Percentiles rank a stretch among this genome's conserved stretches.
phyloP scores from a whole-genome alignment of 1,140 invertebrate species.

The Papilio helenus region DNA sequence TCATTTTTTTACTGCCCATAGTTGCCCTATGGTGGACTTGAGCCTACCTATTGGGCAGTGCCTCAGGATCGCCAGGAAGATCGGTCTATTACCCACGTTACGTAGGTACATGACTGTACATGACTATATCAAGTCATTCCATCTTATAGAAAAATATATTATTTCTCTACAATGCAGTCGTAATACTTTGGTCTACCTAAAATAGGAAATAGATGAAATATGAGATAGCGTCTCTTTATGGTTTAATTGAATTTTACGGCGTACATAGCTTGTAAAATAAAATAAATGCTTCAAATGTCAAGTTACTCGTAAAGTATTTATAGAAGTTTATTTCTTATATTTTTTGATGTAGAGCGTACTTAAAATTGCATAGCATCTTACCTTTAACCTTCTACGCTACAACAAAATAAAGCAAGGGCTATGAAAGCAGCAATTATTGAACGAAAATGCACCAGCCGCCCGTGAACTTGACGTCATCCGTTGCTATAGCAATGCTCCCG shows the following conservation, averaged over 20 bases:
- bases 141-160: no score
- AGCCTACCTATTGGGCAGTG: background rate
- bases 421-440: conserved; percentile 67
- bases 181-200: no score
- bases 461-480: conserved; percentile 80
- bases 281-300: background rate
- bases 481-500: conserved; percentile 78
- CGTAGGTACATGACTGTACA: no score
- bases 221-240: background rate
- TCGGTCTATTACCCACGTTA: background rate
- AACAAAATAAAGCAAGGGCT: conserved; percentile 56
- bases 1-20: background rate
- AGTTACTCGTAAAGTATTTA: background rate
- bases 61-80: background rate
- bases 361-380: conserved; percentile 42
- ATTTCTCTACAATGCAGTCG: no score
- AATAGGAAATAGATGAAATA: background rate
- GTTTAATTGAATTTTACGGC: background rate
- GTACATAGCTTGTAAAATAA: background rate
- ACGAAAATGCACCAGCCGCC: conserved; percentile 78
- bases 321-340: background rate
- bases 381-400: conserved; percentile 53
- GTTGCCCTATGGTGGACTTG: background rate
- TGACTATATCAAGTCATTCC: no score
- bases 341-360: background rate